Percentiles rank a stretch among this genome's conserved stretches.
Evolutionary conservation across 2,113 vertebrate genomes (phyloP).

Genomic region (Morone chrysops): DNA sequence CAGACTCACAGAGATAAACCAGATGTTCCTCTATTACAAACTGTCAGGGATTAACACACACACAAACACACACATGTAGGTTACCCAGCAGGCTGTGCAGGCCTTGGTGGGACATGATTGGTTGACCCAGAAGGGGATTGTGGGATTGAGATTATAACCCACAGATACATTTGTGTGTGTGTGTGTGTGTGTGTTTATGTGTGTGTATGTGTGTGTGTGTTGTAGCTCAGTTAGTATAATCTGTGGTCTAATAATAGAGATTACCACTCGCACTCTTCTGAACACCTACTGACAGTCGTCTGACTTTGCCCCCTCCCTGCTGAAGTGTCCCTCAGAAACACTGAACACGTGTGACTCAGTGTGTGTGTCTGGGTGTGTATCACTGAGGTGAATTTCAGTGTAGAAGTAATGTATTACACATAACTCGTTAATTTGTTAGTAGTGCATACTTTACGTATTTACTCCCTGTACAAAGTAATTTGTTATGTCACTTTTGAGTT

Average conservation of each 20-base stretch:
- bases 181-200: slow-evolving; percentile 16
- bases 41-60: slow-evolving; percentile 53
- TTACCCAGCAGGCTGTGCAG: slow-evolving; percentile 67
- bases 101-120: slow-evolving; percentile 65
- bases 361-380: slow-evolving; percentile 17
- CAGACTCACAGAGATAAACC: slow-evolving; percentile 57
- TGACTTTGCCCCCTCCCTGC: slow-evolving; percentile 20
- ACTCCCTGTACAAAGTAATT: no score
- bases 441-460: no score
- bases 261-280: slow-evolving; percentile 58
- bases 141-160: slow-evolving; percentile 74
- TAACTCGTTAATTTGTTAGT: no score
- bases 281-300: slow-evolving; percentile 42
- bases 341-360: slow-evolving; percentile 20
- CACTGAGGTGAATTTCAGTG: neutral
- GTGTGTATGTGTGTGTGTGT: neutral
- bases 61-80: slow-evolving; percentile 58
- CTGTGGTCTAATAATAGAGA: slow-evolving; percentile 72
- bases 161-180: slow-evolving; percentile 47
- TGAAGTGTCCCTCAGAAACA: slow-evolving; percentile 15
- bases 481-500: no score
- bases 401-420: no score
- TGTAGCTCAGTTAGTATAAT: slow-evolving; percentile 64
- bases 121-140: slow-evolving; percentile 69
- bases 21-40: slow-evolving; percentile 64